Base-by-base conservation (phyloP, 2,888 invertebrate species). In the Sarcophaga carnaria region DNA sequence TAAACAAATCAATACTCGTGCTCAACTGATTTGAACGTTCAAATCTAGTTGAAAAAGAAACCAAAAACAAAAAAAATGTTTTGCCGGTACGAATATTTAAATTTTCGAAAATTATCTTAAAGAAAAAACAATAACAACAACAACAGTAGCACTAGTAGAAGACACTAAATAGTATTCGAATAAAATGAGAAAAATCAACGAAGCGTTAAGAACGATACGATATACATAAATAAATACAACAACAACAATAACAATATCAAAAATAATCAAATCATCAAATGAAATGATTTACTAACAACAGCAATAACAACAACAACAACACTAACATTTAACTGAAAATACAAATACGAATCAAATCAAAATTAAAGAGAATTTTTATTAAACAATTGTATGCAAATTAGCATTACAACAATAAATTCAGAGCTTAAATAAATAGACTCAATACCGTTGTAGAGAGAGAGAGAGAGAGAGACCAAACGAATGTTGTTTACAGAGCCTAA, bases 301-400 rank as follows among this genome's bases (percentile, higher is more conserved):
- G 4, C 54, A 54, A 11, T 2, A 49, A 22, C 22, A 22, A 22
- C 22, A 22, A 22, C 22, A 22, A 22, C 22, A 22, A 22, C 22
- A 22, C 1, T 4, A 54, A 54, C 54, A 54, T 49, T 14, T 49
- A 49, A 49, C 12, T 14, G 14, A 49, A 14, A 49, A 49, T 14
- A 17, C 6, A 67, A 67, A 62, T 64, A 54, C 12, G 54, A 12
- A 64, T 45, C n/a, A 70, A 75, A 71, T 77, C 47, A 45, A 54
- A 54, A 14, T 4, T 17, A 54, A 47, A 83, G 12, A 60, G 49
- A 80, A 70, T 75, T 80, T 45, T 45, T 54, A 66, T 59, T 37
- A 80, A 78, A 37, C 87, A 81, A 87, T 87, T 84, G 81, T 87
- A 87, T 87, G 81, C 49, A 87, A 87, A 87, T 84, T 87, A 81